Evolutionary conservation across 2,888 invertebrate species (phyloP).

Genomic region (Furcula furcula): DNA sequence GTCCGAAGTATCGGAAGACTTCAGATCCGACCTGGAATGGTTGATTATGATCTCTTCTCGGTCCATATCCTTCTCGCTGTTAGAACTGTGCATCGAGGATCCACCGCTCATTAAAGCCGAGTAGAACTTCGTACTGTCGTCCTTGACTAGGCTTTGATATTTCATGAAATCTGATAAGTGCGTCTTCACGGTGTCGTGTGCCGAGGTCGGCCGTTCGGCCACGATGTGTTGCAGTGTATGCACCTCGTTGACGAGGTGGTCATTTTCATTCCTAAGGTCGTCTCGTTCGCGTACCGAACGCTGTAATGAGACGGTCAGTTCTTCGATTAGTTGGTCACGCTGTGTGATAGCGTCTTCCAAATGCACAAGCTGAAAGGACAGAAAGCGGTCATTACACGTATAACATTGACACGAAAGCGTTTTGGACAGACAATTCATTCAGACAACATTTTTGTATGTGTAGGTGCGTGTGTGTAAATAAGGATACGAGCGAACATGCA

Average conservation of each 20-base stretch:
- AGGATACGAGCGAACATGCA: too few species aligned
- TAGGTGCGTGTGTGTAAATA: too few species aligned
- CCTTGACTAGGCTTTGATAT: constrained; percentile 67
- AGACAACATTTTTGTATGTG: not conserved
- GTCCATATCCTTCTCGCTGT: constrained; percentile 74
- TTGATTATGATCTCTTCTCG: constrained; percentile 72
- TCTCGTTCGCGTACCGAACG: constrained; percentile 84
- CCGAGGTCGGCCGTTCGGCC: constrained; percentile 53
- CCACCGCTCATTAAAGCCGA: constrained; percentile 68
- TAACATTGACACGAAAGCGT: constrained; percentile 41
- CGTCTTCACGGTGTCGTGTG: constrained; percentile 63
- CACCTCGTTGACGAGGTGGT: constrained; percentile 83
- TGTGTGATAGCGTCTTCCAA: constrained; percentile 86
- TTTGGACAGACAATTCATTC: constrained; percentile 12
- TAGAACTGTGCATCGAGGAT: constrained; percentile 63
- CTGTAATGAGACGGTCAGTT: constrained; percentile 86
- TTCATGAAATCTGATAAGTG: constrained; percentile 73
- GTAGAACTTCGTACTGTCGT: constrained; percentile 69
- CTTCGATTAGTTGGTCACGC: constrained; percentile 87
- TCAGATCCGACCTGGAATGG: constrained; percentile 66
- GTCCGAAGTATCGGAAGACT: constrained; percentile 57
- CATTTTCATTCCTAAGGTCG: constrained; percentile 82
- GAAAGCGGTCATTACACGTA: constrained; percentile 39
- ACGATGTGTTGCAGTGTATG: constrained; percentile 67
- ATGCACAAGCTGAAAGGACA: constrained; percentile 87